Evolutionary conservation across 2,113 vertebrate species (phyloP), one percentile per base, ranked within the genome.

Genomic region (Chitala chitala): DNA sequence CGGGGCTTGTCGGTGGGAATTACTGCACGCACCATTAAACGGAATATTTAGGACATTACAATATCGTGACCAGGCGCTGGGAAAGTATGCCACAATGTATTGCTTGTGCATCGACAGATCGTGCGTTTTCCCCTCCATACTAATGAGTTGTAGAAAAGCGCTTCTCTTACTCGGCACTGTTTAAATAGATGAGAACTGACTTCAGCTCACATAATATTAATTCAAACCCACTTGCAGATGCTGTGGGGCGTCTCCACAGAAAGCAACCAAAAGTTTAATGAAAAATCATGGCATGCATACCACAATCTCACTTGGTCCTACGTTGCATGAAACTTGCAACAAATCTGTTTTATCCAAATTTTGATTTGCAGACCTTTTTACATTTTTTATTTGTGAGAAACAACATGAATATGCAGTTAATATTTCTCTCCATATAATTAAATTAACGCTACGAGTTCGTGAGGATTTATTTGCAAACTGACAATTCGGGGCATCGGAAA

Each of bases 1-100:
- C 36, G 29, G 59, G 3, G 77, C 79, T 63, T 31, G 48, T 36
- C 29, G n/a, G 46, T 40, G 59, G 48, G n/a, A 74, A 65, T 65
- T 64, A 74, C 65, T 65, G 48, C 26, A 29, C n/a, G 10, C 13
- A 20, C 46, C 44, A 40, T 74, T 74, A 74, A 12, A 64, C 42
- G 24, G 64, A 68, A 68, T 68, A 68, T 68, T 68, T 68, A 12
- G 38, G 53, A 65, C 40, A 64, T 24, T 24, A 53, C 72, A 36
- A 33, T 59, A 50, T 63, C 42, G 9, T 20, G 17, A 36, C 7
- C 20, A 48, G 40, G 58, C 56, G 7, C 40, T 48, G 22, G 24
- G 46, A 38, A 33, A 50, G 56, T 12, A 24, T 13, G 56, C 42
- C 29, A 17, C 10, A 58, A 29, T 63, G 56, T 55, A n/a, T 50